Evolutionary conservation across 1,140 invertebrate species (phyloP), one percentile per base, ranked within the genome.

Genomic region (Drosophila bocqueti): DNA sequence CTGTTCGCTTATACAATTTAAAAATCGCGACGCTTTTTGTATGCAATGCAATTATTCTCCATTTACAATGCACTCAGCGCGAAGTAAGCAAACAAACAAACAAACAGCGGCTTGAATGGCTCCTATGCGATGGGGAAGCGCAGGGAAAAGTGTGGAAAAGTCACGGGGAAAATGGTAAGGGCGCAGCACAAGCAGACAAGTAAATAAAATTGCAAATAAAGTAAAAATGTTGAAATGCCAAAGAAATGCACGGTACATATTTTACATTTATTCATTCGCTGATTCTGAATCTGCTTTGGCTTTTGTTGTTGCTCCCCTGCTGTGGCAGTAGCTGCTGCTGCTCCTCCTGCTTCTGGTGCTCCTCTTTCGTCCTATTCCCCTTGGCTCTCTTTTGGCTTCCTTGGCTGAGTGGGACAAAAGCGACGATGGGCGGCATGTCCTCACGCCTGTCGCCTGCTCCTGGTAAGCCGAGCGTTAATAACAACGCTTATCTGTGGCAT

Each of bases 401-500:
- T n/a, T 38, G 42, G 71, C 55, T 63, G 64, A 46, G 58, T 38
- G 64, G 63, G 60, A 85, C 82, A 85, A 84, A 69, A 71, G 79
- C 63, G 49, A 81, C 78, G 65, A 68, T 71, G 81, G 47, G 64
- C 54, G 71, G 59, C 63, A 69, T 77, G 68, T 81, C 62, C 61
- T 81, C 77, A 58, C 72, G 72, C 67, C 72, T 73, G 79, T 73
- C 67, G 68, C 77, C 74, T 61, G 64, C 72, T 77, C 77, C 81
- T 89, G 77, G 86, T 91, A 91, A 91, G 89, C 86, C 83, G 83
- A 91, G 86, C 86, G 86, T 91, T 91, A 91, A 91, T 91, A 91
- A 91, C 86, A 91, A 83, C 86, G 86, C 86, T 91, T 91, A 91
- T 91, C 86, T 91, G 79, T 74, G 83, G 86, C 86, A 91, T 91